Evolutionary conservation across 2,888 invertebrate genomes (phyloP), one percentile per base, ranked within the genome.

Genomic region (Nasonovia ribisnigri): DNA sequence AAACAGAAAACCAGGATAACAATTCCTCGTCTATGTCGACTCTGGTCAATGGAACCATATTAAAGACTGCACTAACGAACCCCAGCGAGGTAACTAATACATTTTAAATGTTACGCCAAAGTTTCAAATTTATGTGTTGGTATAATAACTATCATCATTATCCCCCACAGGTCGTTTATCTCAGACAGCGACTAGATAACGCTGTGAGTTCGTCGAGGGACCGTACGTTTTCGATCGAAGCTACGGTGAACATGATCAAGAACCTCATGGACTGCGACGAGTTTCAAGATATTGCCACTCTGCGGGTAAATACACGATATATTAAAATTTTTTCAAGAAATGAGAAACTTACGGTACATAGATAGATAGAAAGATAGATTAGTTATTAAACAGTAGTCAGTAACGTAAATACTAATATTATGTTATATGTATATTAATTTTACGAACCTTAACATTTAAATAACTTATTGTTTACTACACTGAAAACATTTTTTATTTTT

Each of bases 221-320:
- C 96, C 97, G 98, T 95, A 97, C 97, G 94, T 97, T 98, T 95
- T 97, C 98, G 95, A 97, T 98, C 95, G 98, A 98, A 95, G 97
- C 98, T 95, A 97, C 98, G 95, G 96, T 98, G 95, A 97, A 97
- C 95, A 98, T 98, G 98, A 98, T 99, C 95, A 97, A 98, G 96
- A 98, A 98, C 95, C 97, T 99, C 95, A 98, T 99, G 96, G 99
- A 99, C 96, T 99, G 99, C 96, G 99, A 99, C 96, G 98, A 98
- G 95, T 98, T 99, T 97, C 98, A 99, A 96, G 98, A 98, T 95
- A 98, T 99, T 95, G 99, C 99, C 94, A 99, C 99, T 95, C 97
- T 97, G 95, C 96, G 96, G 96, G 96, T 96, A 95, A 95, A 95
- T 95, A 43, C 24, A 67, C 20, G 20, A 57, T 57, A 36, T 36